A percentile compares a stretch with the other conserved stretches of the same genome.
Conservation (phyloP, 2,797 vertebrate genomes). For the Xiphorhynchus erythropygius region DNA sequence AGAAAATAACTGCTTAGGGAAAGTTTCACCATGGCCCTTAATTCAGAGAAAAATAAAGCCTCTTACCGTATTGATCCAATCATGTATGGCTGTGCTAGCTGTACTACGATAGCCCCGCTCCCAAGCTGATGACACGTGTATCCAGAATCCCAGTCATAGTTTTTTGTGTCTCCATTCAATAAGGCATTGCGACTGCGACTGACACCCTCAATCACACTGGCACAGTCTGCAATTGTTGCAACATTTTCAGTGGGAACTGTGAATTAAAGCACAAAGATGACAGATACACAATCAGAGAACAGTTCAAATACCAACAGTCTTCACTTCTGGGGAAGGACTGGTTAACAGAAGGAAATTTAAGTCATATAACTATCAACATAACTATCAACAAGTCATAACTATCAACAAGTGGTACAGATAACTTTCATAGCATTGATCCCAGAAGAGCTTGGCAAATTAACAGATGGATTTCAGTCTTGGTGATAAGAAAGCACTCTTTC, state of each 20-base stretch:
- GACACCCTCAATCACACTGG: slow-evolving; percentile 95
- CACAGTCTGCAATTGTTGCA: slow-evolving; percentile 89
- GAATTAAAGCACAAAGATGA: slow-evolving; percentile 59
- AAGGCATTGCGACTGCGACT: slow-evolving; percentile 95
- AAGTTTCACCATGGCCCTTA: neutral
- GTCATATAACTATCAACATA: neutral
- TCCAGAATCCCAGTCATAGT: slow-evolving; percentile 98
- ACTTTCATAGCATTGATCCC: neutral
- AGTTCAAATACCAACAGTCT: neutral
- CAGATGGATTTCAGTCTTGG: neutral
- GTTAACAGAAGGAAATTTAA: neutral
- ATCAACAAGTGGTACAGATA: neutral
- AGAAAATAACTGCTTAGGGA: neutral
- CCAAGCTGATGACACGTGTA: slow-evolving; percentile 98
- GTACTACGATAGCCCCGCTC: slow-evolving; percentile 94
- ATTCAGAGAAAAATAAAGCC: slow-evolving; percentile 19
- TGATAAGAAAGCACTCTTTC: neutral
- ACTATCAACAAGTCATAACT: neutral
- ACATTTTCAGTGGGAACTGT: slow-evolving; percentile 91
- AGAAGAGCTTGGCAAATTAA: neutral
- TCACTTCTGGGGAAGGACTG: neutral
- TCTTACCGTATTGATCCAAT: slow-evolving; percentile 88
- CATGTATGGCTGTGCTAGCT: slow-evolving; percentile 94
- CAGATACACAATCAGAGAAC: slow-evolving; percentile 13
- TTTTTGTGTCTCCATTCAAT: slow-evolving; percentile 94